Evolutionary conservation across 2,113 vertebrate species (phyloP), one percentile per base, ranked within the genome.

Genomic region (Progne subis): DNA sequence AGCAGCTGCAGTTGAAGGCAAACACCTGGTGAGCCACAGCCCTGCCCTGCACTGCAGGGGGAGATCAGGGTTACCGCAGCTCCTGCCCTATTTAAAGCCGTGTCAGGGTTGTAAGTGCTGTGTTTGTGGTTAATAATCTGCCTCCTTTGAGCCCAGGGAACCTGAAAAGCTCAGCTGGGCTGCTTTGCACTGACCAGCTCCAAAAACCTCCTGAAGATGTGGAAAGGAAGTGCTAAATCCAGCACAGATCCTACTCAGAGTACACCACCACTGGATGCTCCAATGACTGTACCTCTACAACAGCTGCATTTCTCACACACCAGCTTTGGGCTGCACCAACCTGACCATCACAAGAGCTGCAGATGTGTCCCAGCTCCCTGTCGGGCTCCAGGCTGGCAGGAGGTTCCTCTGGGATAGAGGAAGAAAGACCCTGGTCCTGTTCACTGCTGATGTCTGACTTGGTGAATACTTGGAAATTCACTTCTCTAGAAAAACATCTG

Each of bases 1-100:
- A 92, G 84, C 97, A 97, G 96, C 95, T 96, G 94, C 85, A 95
- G 87, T 17, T 78, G 67, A 94, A 97, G 87, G 72, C 86, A 91
- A 97, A 95, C 97, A 97, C 97, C 97, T 97, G 97, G 91, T 43
- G 82, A 32, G 56, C 24, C 12, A 29, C 57, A 91, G 68, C 61
- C 90, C 80, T 75, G 64, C 90, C 70, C 72, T 3, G 7, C 2
- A 9, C 2, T 37, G 49, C 61, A 88, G 37, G 80, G 86, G 44
- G 68, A 81, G 83, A 63, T n/a, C 15, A 70, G 24, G 17, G 63
- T 20, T 70, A 47, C 16, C 67, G 55, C 63, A 92, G 72, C 57
- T 90, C 71, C 70, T 88, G 86, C 24, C 68, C 60, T 52, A 12
- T 26, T 78, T 32, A 31, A 28, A 24, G 86, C 20, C 5, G 0